Percentiles rank a stretch among this genome's conserved stretches.
phyloP scores from a whole-genome alignment of 2,797 vertebrate genomes.

The Selene dorsalis region DNA sequence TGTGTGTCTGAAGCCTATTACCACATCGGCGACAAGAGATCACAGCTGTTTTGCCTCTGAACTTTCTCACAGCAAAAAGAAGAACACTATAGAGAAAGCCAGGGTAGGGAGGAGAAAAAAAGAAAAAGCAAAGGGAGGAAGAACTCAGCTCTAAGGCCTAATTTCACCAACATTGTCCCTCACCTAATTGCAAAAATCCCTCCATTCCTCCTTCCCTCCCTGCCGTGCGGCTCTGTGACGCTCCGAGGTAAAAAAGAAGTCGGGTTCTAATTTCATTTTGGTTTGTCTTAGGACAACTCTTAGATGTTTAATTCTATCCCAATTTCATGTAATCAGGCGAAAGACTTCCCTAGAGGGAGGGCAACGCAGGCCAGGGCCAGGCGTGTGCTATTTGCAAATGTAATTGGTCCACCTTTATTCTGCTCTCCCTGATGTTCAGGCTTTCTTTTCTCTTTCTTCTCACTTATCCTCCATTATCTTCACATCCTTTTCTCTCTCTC shows the following conservation, averaged over 20 bases:
- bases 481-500: constrained; percentile 43
- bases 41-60: constrained; percentile 69
- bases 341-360: constrained; percentile 96
- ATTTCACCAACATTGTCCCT: constrained; percentile 85
- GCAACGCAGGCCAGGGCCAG: constrained; percentile 87
- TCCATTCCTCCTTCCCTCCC: constrained; percentile 68
- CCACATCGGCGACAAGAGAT: constrained; percentile 58
- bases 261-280: constrained; percentile 94
- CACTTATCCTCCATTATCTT: constrained; percentile 65
- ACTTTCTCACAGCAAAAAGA: constrained; percentile 63
- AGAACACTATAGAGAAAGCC: constrained; percentile 46
- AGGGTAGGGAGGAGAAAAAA: constrained; percentile 16
- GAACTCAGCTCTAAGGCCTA: constrained; percentile 85
- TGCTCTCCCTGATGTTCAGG: constrained; percentile 69
- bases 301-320: constrained; percentile 99
- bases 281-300: constrained; percentile 94
- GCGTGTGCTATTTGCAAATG: constrained; percentile 93
- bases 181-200: constrained; percentile 86
- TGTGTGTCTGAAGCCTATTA: constrained; percentile 48
- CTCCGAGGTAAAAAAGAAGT: constrained; percentile 86
- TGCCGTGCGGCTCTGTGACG: constrained; percentile 73
- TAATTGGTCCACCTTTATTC: constrained; percentile 92
- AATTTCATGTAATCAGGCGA: constrained; percentile 97
- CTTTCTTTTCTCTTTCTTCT: constrained; percentile 72
- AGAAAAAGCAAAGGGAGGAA: constrained; percentile 67